Evolutionary conservation across 2,888 invertebrate genomes (phyloP), one percentile per base, ranked within the genome.

Genomic region (Drosophila nigritarsus): DNA sequence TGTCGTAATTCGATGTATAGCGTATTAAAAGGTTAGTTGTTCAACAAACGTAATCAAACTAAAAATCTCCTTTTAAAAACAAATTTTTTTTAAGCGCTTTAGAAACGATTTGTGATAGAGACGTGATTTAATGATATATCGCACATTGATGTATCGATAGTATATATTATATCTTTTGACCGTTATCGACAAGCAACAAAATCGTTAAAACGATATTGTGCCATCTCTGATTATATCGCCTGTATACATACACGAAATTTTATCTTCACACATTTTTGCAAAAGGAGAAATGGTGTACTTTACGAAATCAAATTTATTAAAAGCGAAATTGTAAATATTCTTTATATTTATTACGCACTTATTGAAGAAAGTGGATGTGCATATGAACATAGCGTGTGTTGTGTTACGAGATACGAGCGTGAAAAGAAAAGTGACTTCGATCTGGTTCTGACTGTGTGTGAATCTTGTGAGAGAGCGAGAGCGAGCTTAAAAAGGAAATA

Each of bases 401-500:
- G 84, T 69, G 80, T 68, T 38, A 27, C 87, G 73, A 82, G 78
- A 75, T 84, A 64, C 87, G 65, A 87, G 88, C 79, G 89, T 90
- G 84, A 65, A 79, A 79, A 68, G 80, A 82, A 75, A 89, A 87
- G 87, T 89, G 89, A 80, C 64, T 73, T 65, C 69, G 63, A 78
- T 64, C 82, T 83, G 89, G 73, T 79, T 77, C 69, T 90, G 84
- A 82, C 84, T 85, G 86, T 80, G 85, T 85, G 86, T 86, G 86
- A 88, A 88, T 80, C 89, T 81, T 86, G 89, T 87, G 86, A 90
- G 86, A 82, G 84, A 82, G 84, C 82, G 86, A 81, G 84, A 82
- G 85, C 82, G 87, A 80, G 89, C 87, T 60, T 78, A 56, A 65
- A 82, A 69, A 82, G 77, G 65, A 82, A 74, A 73, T 75, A 68